Percentiles rank a stretch among this genome's conserved stretches.
These are phyloP conservation scores for Cynodonichthys magdalenae DNA, from an alignment of 2,797 vertebrate genomes.

Conservation along the genomic window DNA sequence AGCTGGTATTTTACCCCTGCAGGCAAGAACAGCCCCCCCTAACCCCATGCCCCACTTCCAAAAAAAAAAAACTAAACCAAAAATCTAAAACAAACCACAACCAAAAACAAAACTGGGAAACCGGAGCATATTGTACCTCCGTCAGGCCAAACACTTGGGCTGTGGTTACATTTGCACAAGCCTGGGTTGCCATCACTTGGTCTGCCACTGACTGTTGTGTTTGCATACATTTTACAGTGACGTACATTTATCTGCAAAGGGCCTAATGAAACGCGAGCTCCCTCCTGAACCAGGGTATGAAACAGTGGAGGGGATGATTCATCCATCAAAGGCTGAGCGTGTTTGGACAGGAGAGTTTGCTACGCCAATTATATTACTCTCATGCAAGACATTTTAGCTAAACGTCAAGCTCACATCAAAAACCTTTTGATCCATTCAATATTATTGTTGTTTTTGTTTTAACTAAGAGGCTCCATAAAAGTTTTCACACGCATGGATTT, in stretches of 20 bases:
- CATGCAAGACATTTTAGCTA: slow-evolving; percentile 4
- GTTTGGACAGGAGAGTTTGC: slow-evolving; percentile 60
- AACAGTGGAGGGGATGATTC: slow-evolving; percentile 47
- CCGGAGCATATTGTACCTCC: slow-evolving; percentile 17
- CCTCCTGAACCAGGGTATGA: slow-evolving; percentile 30
- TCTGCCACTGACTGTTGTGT: slow-evolving; percentile 26
- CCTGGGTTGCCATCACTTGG: slow-evolving; percentile 22
- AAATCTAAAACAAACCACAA: background rate
- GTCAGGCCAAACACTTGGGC: slow-evolving; percentile 29
- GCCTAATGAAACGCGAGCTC: slow-evolving; percentile 55
- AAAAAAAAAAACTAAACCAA: background rate
- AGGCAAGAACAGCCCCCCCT: background rate
- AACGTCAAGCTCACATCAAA: background rate
- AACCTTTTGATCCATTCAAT: background rate
- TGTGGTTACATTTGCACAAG: slow-evolving; percentile 23
- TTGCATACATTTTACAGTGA: slow-evolving; percentile 38
- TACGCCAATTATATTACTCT: slow-evolving; percentile 22
- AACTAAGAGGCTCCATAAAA: background rate
- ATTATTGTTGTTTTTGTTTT: background rate
- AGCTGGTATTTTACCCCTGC: slow-evolving; percentile 16
- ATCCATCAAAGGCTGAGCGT: slow-evolving; percentile 47
- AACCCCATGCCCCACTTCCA: too few relatives aligned
- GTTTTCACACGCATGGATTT: background rate
- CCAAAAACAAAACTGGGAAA: background rate
- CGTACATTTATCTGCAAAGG: slow-evolving; percentile 42